These are phyloP conservation scores for Corythornis cristatus DNA, from an alignment of 2,113 vertebrate species.

Conservation along the genomic window DNA sequence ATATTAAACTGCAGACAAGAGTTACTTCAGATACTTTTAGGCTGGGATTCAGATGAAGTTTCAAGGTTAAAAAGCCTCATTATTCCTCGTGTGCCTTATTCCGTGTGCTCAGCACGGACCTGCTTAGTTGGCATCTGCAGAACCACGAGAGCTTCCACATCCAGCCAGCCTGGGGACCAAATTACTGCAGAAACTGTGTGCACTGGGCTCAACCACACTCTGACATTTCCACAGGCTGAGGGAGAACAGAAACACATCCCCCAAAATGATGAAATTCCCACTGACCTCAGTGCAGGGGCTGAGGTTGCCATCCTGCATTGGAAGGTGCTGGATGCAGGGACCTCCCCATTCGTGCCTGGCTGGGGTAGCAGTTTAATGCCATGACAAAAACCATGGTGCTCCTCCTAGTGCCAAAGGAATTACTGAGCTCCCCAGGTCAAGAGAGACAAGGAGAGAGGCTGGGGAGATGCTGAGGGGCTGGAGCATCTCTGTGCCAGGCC, in stretches of 20 bases:
- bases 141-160: neutral
- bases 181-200: accelerated
- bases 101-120: accelerated
- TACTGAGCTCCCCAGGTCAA: too few species aligned
- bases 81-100: neutral
- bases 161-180: neutral
- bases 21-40: neutral
- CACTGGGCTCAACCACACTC: neutral
- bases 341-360: accelerated
- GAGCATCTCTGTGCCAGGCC: too few species aligned
- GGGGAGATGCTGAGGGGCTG: too few species aligned
- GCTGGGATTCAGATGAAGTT: neutral
- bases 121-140: neutral
- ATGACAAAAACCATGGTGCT: accelerated
- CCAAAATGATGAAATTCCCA: accelerated
- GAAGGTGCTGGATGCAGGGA: neutral
- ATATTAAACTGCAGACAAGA: neutral
- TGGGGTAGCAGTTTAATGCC: accelerated
- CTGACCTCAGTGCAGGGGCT: accelerated
- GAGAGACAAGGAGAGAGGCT: too few species aligned
- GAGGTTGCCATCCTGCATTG: accelerated
- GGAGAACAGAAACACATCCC: neutral
- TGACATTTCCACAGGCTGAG: neutral
- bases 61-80: neutral
- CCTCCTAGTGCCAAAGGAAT: neutral